A percentile compares a stretch with the other conserved stretches of the same genome.
These are phyloP conservation scores for Helicolenus hilgendorfi DNA, from an alignment of 2,797 vertebrate species.

Conservation along the genomic window DNA sequence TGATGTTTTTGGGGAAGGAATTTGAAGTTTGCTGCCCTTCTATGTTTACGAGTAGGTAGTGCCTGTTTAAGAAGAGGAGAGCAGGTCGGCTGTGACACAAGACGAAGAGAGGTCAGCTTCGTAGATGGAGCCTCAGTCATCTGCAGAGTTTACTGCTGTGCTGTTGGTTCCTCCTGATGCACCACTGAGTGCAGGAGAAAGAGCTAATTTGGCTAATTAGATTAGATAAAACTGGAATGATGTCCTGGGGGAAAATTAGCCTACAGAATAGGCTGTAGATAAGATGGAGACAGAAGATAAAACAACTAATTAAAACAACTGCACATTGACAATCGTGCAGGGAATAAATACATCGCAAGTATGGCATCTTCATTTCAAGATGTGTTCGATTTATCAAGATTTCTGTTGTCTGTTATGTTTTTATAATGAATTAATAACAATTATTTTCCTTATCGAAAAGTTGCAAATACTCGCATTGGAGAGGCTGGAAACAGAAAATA, in stretches of 20 bases:
- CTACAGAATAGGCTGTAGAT: neutral
- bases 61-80: conserved; percentile 3
- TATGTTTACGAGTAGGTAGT: neutral
- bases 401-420: neutral
- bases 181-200: neutral
- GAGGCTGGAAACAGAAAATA: neutral
- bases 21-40: conserved; percentile 35
- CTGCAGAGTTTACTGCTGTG: neutral
- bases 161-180: neutral
- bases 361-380: neutral
- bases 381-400: neutral
- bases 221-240: conserved; percentile 20
- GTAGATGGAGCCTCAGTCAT: neutral
- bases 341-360: neutral
- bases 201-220: conserved; percentile 12
- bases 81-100: neutral
- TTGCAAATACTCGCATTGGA: neutral
- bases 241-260: neutral
- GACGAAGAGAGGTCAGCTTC: neutral
- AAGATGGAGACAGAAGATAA: conserved; percentile 1
- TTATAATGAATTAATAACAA: neutral
- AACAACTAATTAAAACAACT: conserved; percentile 22
- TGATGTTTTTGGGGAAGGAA: conserved; percentile 39
- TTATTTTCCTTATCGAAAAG: neutral
- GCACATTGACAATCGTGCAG: neutral